These are phyloP conservation scores for Crossocerus cetratus DNA, from an alignment of 2,888 invertebrate species.

Conservation along the genomic window DNA sequence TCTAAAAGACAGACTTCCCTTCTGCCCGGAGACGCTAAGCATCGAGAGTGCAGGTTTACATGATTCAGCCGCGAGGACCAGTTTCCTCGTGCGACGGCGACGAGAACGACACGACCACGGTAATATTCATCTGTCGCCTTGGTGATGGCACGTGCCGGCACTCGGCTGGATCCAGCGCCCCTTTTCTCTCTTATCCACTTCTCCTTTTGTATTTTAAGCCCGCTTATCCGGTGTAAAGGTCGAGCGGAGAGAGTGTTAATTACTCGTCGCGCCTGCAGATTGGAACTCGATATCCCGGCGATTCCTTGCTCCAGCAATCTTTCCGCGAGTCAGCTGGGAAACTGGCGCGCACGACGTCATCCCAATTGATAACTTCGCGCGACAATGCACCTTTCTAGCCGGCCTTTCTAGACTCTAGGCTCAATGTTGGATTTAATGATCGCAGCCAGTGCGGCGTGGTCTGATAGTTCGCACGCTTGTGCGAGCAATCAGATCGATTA, in stretches of 20 bases:
- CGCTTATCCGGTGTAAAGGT: neutral
- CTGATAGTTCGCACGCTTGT: too few relatives aligned
- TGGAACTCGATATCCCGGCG: neutral
- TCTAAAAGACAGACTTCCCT: slow-evolving; percentile 33
- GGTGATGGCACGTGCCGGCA: slow-evolving; percentile 52
- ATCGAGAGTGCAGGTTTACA: slow-evolving; percentile 13
- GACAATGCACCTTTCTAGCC: too few relatives aligned
- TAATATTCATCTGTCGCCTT: slow-evolving; percentile 36
- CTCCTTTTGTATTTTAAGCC: neutral
- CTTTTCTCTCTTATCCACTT: neutral
- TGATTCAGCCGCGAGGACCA: neutral
- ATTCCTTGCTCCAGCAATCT: too few relatives aligned
- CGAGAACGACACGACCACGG: slow-evolving; percentile 1
- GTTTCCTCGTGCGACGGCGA: slow-evolving; percentile 5
- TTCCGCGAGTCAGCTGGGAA: too few relatives aligned
- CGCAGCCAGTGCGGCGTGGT: too few relatives aligned
- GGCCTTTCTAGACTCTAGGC: too few relatives aligned
- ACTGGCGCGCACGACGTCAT: too few relatives aligned
- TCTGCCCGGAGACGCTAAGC: slow-evolving; percentile 23
- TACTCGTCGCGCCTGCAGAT: slow-evolving; percentile 11
- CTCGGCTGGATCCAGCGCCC: slow-evolving; percentile 12
- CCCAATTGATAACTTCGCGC: too few relatives aligned
- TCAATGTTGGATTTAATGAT: too few relatives aligned
- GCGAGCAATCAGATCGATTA: too few relatives aligned
- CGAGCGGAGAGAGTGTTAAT: neutral